Percentiles rank a stretch among this genome's conserved stretches.
Evolutionary conservation across 2,113 vertebrate species (phyloP).

Genomic region (Halichoerus grypus): DNA sequence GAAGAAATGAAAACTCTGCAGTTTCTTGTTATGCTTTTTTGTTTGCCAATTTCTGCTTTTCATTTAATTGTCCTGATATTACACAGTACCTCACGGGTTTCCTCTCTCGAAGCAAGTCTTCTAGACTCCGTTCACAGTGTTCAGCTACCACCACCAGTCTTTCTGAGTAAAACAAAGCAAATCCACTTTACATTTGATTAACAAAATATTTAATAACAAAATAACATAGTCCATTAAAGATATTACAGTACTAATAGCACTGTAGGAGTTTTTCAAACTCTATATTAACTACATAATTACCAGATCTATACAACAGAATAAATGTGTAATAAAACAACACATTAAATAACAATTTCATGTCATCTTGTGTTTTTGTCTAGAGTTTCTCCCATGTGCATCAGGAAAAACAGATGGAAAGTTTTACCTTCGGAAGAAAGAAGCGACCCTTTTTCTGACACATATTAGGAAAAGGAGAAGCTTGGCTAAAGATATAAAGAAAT

Average conservation of each 20-base stretch:
- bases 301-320: not conserved
- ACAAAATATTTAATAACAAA: slow-evolving; percentile 14
- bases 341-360: not conserved
- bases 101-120: slow-evolving; percentile 92
- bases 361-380: slow-evolving; percentile 17
- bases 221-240: not conserved
- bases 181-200: slow-evolving; percentile 48
- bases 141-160: slow-evolving; percentile 97
- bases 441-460: slow-evolving; percentile 29
- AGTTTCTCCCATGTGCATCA: not conserved
- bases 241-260: not conserved
- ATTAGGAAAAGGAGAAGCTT: slow-evolving; percentile 34
- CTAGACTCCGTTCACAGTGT: slow-evolving; percentile 94
- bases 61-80: not conserved
- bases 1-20: not conserved
- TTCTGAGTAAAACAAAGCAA: slow-evolving; percentile 87
- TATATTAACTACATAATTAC: not conserved
- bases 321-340: not conserved
- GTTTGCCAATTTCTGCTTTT: slow-evolving; percentile 19
- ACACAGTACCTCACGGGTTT: slow-evolving; percentile 91
- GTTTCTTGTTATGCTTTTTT: slow-evolving; percentile 2
- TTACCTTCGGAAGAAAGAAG: slow-evolving; percentile 43
- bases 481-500: not conserved
- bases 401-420: slow-evolving; percentile 29
- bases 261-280: slow-evolving; percentile 36